Conservation (phyloP, 2,888 invertebrate genomes). For the Chydorus sphaericus region DNA sequence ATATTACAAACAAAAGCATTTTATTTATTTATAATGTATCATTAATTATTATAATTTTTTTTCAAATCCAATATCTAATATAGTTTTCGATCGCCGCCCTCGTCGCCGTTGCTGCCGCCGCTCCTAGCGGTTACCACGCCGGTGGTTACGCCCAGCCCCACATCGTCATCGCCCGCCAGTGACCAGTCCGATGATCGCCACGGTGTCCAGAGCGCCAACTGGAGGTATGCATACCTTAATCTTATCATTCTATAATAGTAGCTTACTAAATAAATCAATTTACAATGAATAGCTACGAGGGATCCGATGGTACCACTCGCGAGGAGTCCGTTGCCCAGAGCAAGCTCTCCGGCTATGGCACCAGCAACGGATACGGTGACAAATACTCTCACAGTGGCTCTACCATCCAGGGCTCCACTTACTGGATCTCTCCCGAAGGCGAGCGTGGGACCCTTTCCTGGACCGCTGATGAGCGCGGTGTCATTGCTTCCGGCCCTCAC, state of each 20-base stretch:
- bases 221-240: neutral
- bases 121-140: neutral
- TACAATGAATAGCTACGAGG: slow-evolving; percentile 1
- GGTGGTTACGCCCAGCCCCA: neutral
- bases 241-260: neutral
- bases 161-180: slow-evolving; percentile 4
- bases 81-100: slow-evolving; percentile 12
- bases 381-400: slow-evolving; percentile 1
- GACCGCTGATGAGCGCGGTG: slow-evolving; percentile 11
- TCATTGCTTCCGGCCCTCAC: slow-evolving; percentile 11
- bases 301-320: slow-evolving; percentile 10
- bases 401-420: slow-evolving; percentile 6
- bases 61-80: no score
- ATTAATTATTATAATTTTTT: no score
- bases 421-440: slow-evolving; percentile 8
- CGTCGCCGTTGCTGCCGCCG: slow-evolving; percentile 8
- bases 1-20: no score
- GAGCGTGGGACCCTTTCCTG: slow-evolving; percentile 6
- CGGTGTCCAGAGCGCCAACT: slow-evolving; percentile 3
- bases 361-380: neutral
- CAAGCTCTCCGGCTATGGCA: neutral
- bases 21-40: no score
- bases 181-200: slow-evolving; percentile 6
- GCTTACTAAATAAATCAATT: no score
- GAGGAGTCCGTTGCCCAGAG: slow-evolving; percentile 6